Base-by-base conservation (phyloP, 1,140 invertebrate genomes). In the Trinorchestia longiramus region DNA sequence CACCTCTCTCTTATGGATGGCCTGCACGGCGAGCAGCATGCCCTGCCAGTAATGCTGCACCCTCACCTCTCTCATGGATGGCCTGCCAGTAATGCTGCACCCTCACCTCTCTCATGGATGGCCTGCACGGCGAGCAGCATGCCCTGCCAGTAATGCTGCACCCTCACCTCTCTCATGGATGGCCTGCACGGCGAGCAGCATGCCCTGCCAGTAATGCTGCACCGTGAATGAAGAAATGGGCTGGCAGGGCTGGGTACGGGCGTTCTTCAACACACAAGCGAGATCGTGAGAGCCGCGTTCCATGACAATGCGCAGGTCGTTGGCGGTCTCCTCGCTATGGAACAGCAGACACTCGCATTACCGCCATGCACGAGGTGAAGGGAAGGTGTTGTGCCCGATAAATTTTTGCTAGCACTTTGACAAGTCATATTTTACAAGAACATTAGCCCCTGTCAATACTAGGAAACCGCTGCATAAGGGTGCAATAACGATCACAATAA, bases 271-370 rank as follows among this genome's bases (percentile, higher is more conserved):
- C 62, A 99, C 98, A 96, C 98, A 98, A 95, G 98, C 98, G 95
- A 99, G 98, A 97, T 99, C 99, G 40, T 98, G 98, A 96, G 99
- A 99, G 0, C 99, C 99, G 97, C 98, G 98, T 97, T 99, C 99
- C 98, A 99, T 98, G 4, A 99, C 98, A 95, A 99, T 57, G 41
- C 77, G 88, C 41, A 96, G 87, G 4, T 95, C 40, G 47, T 11
- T 77, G 4, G 43, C 77, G 0, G 40, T 96, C 87, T 95, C 96
- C 43, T 96, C 96, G 88, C 96, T 96, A 90, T 62, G 6, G 62
- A 77, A 91, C 45, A 42, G 40, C 44, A 62, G 3, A 36, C 4
- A 53, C 47, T 53, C 47, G 47, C 6, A 53, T 53, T 53, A 53
- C 47, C 47, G 19, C 6, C 19, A 6, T 19, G 19, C 47, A 53